phyloP scores from a whole-genome alignment of 2,888 invertebrate genomes.

The Kuschelorhynchus macadamiae region DNA sequence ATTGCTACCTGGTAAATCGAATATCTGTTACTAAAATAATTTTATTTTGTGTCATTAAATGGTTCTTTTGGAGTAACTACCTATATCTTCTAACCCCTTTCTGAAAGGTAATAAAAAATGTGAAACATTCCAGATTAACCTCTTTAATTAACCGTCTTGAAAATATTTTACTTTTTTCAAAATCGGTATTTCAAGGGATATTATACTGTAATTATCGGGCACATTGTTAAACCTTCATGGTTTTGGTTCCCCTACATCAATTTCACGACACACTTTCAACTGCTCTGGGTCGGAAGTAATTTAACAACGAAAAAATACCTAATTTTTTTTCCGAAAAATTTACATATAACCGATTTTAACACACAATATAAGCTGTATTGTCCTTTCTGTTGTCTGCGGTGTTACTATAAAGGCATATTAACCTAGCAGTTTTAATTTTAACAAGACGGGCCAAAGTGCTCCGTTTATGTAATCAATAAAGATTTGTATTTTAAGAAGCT shows the following conservation, averaged over 20 bases:
- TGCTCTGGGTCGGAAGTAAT: conserved; percentile 6
- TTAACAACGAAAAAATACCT: conserved; percentile 22
- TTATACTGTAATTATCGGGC: conserved; percentile 63
- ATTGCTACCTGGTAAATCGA: too few species aligned
- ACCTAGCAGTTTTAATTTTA: too few species aligned
- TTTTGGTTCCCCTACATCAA: conserved; percentile 61
- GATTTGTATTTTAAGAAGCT: too few species aligned
- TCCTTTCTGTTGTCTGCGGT: too few species aligned
- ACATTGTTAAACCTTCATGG: conserved; percentile 64
- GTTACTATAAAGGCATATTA: too few species aligned
- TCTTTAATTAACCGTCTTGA: background rate
- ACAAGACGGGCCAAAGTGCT: too few species aligned
- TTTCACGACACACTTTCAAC: conserved; percentile 59
- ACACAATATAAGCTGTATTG: conserved; percentile 8
- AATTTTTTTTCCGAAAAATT: conserved; percentile 26
- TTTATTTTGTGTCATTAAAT: too few species aligned
- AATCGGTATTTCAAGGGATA: conserved; percentile 60
- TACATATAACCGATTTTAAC: conserved; percentile 20
- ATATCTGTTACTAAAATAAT: too few species aligned
- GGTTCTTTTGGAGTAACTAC: too few species aligned
- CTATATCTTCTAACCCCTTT: too few species aligned
- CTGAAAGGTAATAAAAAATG: background rate
- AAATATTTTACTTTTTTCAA: conserved; percentile 18
- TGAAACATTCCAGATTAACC: background rate
- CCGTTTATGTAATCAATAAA: too few species aligned